These are phyloP conservation scores for Rhinichthys klamathensis DNA, from an alignment of 2,113 vertebrate species.

Conservation along the genomic window DNA sequence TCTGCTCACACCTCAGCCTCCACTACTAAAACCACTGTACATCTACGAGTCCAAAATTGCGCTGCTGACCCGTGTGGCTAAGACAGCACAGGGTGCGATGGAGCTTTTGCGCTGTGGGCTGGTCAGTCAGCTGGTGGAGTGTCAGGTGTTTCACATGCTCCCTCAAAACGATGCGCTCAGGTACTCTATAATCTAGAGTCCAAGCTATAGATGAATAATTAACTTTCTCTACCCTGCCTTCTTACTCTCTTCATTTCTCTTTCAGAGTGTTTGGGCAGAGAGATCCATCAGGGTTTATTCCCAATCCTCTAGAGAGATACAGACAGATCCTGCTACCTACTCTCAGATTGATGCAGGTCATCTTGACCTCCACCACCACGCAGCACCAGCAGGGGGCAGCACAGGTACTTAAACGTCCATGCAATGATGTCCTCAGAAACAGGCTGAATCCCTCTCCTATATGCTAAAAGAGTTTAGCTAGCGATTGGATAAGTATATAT, in stretches of 20 bases:
- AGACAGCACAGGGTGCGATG: constrained; percentile 86
- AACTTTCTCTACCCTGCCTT: neutral
- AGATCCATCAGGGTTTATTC: constrained; percentile 90
- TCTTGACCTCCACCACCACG: constrained; percentile 91
- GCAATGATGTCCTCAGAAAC: neutral
- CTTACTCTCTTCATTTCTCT: constrained; percentile 20
- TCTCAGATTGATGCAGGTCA: constrained; percentile 89
- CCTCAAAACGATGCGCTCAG: constrained; percentile 89
- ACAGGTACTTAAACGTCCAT: constrained; percentile 76
- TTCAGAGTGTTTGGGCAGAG: constrained; percentile 81
- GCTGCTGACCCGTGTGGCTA: constrained; percentile 92
- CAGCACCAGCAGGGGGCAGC: constrained; percentile 93
- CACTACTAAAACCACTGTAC: constrained; percentile 91
- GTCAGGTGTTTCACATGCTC: constrained; percentile 94
- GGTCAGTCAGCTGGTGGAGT: constrained; percentile 89
- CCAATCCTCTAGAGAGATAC: constrained; percentile 89
- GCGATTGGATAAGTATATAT: neutral
- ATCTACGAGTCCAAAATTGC: constrained; percentile 99
- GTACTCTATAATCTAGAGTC: constrained; percentile 50
- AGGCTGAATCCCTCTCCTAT: neutral
- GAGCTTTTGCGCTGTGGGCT: constrained; percentile 91
- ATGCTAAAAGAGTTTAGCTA: neutral
- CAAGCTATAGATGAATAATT: neutral
- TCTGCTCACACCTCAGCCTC: constrained; percentile 89
- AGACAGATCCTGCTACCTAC: constrained; percentile 93